Percentiles rank a stretch among this genome's conserved stretches.
Evolutionary conservation across 92 coral and sea anemone genomes (phyloP).

Genomic region (Hydrozoanthus gracilis): DNA sequence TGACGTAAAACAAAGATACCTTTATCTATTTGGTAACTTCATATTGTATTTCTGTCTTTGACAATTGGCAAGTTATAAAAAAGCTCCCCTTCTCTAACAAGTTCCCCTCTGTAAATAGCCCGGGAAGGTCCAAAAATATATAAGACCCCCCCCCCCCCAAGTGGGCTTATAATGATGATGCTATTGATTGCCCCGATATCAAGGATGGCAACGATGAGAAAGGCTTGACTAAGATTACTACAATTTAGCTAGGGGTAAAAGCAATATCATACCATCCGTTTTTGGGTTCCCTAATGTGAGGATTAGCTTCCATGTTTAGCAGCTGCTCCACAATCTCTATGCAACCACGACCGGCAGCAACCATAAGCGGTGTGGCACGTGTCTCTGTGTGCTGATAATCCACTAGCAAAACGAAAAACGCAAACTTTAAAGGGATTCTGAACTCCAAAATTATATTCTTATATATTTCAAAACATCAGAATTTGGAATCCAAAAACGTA

Average conservation of each 20-base stretch:
- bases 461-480: no score
- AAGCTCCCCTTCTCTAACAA: no score
- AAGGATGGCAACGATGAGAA: not conserved
- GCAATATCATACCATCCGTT: slow-evolving; percentile 81
- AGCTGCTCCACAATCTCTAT: slow-evolving; percentile 92
- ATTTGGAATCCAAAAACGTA: no score
- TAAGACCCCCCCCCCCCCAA: no score
- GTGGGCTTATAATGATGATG: no score
- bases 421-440: not conserved
- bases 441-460: no score
- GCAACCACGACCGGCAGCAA: slow-evolving; percentile 97
- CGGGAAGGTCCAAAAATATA: no score
- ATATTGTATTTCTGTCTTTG: no score
- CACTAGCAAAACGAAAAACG: slow-evolving; percentile 47
- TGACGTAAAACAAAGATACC: no score
- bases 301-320: slow-evolving; percentile 89
- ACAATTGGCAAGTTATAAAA: no score
- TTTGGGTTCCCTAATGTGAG: slow-evolving; percentile 93
- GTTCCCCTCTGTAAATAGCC: no score
- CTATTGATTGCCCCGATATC: not conserved
- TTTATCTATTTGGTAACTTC: no score
- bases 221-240: not conserved
- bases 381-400: slow-evolving; percentile 99
- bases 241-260: not conserved
- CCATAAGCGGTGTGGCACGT: slow-evolving; percentile 96